Base-by-base conservation (phyloP, 2,113 vertebrate genomes). In the Zootoca vivipara region DNA sequence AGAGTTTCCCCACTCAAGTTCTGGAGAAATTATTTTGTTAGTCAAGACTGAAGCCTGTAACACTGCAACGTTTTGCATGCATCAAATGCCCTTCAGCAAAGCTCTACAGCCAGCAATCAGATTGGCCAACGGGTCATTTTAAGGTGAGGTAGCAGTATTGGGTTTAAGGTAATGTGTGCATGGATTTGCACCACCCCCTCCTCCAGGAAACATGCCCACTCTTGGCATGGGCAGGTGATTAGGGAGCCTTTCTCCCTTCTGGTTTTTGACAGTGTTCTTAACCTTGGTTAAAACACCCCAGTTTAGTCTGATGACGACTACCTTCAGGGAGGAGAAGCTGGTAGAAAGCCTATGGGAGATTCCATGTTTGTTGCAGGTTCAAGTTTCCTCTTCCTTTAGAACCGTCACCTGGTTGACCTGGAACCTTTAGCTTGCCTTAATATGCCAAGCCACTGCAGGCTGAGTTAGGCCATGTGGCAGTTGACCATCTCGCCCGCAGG, bases 1-100 rank as follows among this genome's bases (percentile, higher is more conserved):
- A 93, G 91, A 92, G 67, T 80, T 89, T 92, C 87, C 83, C 30
- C 74, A 75, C 91, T 35, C 3, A 82, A 95, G 93, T 92, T 91
- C 86, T 81, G 85, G 87, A 90, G 10, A 84, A 72, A 38, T 69
- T 42, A 9, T 75, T 87, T 84, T 75, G 52, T 92, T 86, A 83
- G 18, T 28, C 81, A 38, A 82, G 87, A 81, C 87, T 91, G 82
- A 72, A 89, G 78, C 78, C 82, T 92, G 7, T 22, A 42, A 92
- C 46, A 82, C 85, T 86, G 58, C 38, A 28, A 33, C 78, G 24
- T 8, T 30, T 90, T 85, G 87, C 40, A 84, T 83, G 78, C 88
- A 91, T 89, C 38, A 74, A 42, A 42, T 82, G 12, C 28, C 33
- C 28, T 75, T 7, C 46, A 72, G 73, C 38, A 78, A 73, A 78